Evolutionary conservation across 2,888 invertebrate genomes (phyloP), one percentile per base, ranked within the genome.

Genomic region (Junonia oenone): DNA sequence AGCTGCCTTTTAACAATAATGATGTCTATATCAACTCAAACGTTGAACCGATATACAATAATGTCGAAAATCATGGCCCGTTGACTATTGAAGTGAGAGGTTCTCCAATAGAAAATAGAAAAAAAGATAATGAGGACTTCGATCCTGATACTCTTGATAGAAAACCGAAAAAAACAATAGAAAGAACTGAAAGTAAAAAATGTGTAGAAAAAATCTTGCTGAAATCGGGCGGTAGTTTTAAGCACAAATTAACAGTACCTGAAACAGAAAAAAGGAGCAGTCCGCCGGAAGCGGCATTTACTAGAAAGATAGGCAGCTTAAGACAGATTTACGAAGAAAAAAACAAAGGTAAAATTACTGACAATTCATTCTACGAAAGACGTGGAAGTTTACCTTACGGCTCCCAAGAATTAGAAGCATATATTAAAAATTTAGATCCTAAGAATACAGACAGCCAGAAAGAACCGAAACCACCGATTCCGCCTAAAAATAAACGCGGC

Each of bases 141-240:
- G 96, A 96, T 73, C 96, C 96, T 0, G 96, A 97, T 66, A 97
- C 96, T 0, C 87, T 97, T 26, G 96, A 97, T 68, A 91, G 96
- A 35, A 96, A 96, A 72, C 93, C 94, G 0, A 83, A 75, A 58
- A 73, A 72, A 35, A 37, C 26, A 27, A 31, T 48, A 5, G 59
- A 62, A 38, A 46, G 33, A 35, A 47, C 19, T 1, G 84, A 82
- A 59, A 65, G 65, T 5, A 85, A 81, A 54, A 89, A 89, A 67
- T 76, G 83, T 6, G 83, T 91, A 0, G 90, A 91, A 61, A 89
- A 89, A 70, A 88, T 91, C 65, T 78, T 94, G 0, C 75, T 96
- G 0, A 91, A 92, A 63, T 93, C 95, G 11, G 94, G 92, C 14
- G 95, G 94, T 17, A 96, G 95, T 60, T 96, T 96, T 68, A 93